Base-by-base conservation (phyloP, 2,888 invertebrate species). In the Melipona bicolor region DNA sequence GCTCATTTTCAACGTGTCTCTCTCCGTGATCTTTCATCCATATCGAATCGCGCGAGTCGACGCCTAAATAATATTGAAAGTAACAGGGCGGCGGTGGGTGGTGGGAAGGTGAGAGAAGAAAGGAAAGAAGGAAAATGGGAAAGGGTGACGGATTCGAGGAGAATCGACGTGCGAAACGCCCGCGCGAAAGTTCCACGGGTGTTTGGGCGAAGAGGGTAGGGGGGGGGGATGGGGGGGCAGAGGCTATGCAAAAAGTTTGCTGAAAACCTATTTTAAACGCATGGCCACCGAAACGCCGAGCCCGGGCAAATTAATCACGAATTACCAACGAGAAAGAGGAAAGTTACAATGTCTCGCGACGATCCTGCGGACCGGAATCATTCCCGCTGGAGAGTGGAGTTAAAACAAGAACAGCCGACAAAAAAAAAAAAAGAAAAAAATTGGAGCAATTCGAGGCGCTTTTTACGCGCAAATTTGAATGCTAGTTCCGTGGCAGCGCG, bases 391-490 rank as follows among this genome's bases (percentile, higher is more conserved):
- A 49, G 72, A 76, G 72, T 59, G 52, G 68, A 59, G 49, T 73
- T 50, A 52, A 83, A 83, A 68, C 61, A 61, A 71, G 69, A 78
- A 54, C 64, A 67, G 27, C 17, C 15, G 65, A 0, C n/a, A 0
- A 19, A 0, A 27, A 64, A 43, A 67, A 72, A 72, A 72, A 73
- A 1, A 32, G 27, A 52, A 49, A 71, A 72, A 68, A 68, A 75
- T 59, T 71, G 50, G 43, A 65, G 72, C 77, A 83, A 83, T 84
- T 83, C 75, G 54, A 65, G 75, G 72, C 32, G 76, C 32, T 79
- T 83, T 84, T 83, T 69, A 75, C 74, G 64, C 56, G 83, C 15
- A 68, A 71, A 49, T 74, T 71, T 54, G 82, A 83, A 83, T 67
- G 65, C 70, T 32, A 61, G 50, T 17, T 43, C 50, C 6, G 49